These are phyloP conservation scores for Urosaurus nigricauda DNA, from an alignment of 2,797 vertebrate species.

Conservation along the genomic window DNA sequence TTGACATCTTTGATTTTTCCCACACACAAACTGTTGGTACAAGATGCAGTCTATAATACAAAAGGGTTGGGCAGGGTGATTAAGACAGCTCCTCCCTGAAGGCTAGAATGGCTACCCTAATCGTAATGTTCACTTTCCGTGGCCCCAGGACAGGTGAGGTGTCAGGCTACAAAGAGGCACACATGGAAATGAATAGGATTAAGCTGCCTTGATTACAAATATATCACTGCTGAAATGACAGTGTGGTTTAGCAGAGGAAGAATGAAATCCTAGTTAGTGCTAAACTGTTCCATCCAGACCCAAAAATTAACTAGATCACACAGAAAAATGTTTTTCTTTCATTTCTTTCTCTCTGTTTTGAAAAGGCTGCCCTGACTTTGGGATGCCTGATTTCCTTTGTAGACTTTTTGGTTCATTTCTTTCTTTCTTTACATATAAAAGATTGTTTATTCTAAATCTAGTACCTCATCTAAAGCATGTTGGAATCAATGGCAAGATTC, in stretches of 20 bases:
- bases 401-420: constrained; percentile 3
- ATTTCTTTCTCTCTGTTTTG: accelerated
- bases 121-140: constrained; percentile 41
- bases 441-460: neutral
- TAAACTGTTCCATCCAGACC: neutral
- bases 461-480: neutral
- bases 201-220: constrained; percentile 74
- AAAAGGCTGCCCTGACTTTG: neutral
- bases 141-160: constrained; percentile 59
- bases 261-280: neutral
- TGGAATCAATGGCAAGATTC: accelerated
- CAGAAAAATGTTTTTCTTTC: neutral
- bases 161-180: constrained; percentile 65
- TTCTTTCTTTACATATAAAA: constrained; percentile 5
- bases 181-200: constrained; percentile 70
- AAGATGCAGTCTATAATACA: constrained; percentile 66
- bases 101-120: constrained; percentile 20
- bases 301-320: accelerated
- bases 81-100: constrained; percentile 63
- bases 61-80: constrained; percentile 58
- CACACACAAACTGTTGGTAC: constrained; percentile 73
- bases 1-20: constrained; percentile 75
- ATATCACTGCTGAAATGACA: constrained; percentile 49
- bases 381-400: neutral
- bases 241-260: neutral